These are phyloP conservation scores for Hiodon alosoides DNA, from an alignment of 2,113 vertebrate species.

Conservation along the genomic window DNA sequence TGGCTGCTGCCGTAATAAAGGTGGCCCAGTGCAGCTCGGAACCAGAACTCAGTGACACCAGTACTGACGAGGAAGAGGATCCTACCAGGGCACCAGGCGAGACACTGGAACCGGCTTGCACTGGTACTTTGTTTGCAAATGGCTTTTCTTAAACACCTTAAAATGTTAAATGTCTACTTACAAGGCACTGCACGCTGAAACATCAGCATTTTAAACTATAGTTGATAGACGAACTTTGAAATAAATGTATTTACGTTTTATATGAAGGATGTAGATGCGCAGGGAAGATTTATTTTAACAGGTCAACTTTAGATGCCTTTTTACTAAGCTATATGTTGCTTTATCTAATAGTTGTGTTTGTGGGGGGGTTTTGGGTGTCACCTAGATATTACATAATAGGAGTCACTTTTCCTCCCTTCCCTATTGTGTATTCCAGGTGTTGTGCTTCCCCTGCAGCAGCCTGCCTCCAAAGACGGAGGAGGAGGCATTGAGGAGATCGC, in stretches of 20 bases:
- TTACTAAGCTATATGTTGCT: no score
- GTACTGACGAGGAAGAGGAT: slow-evolving; percentile 54
- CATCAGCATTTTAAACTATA: no score
- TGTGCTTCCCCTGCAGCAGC: slow-evolving; percentile 23
- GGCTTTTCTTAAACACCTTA: neutral
- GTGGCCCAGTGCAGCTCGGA: slow-evolving; percentile 47
- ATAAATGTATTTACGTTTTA: neutral
- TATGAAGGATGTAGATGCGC: no score
- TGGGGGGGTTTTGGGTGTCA: no score
- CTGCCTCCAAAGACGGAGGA: slow-evolving; percentile 21
- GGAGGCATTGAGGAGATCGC: slow-evolving; percentile 22
- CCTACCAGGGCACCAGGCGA: slow-evolving; percentile 15
- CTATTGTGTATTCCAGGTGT: slow-evolving; percentile 34
- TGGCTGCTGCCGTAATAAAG: slow-evolving; percentile 53
- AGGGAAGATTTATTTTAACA: no score
- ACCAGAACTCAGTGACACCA: slow-evolving; percentile 58
- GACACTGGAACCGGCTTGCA: slow-evolving; percentile 26
- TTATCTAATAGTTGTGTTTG: no score
- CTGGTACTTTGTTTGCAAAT: slow-evolving; percentile 35
- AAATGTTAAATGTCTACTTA: neutral
- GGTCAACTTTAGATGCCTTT: no score
- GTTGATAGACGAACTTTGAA: neutral
- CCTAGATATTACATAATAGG: no score
- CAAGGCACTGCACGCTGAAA: neutral
- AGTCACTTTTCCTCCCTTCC: neutral